Evolutionary conservation across 1,140 invertebrate species (phyloP).

Genomic region (Tetramorium alpestre): DNA sequence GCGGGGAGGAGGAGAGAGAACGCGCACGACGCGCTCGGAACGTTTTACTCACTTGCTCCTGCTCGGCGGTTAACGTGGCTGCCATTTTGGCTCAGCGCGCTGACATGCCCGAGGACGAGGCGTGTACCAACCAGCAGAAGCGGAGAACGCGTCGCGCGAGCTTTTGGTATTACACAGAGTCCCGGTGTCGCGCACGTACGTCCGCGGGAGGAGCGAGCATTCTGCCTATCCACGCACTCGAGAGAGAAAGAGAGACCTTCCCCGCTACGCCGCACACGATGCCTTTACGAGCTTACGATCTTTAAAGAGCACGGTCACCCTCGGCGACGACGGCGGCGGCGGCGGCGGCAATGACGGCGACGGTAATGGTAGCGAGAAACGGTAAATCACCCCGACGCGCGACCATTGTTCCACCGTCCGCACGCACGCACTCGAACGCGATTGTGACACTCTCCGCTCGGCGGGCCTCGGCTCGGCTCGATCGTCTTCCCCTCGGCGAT

Average conservation of each 20-base stretch:
- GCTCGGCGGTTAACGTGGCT: slow-evolving; percentile 89
- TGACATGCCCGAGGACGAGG: slow-evolving; percentile 56
- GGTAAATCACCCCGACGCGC: slow-evolving; percentile 54
- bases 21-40: not conserved
- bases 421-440: slow-evolving; percentile 43
- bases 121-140: slow-evolving; percentile 27
- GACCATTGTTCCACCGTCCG: slow-evolving; percentile 51
- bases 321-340: not conserved
- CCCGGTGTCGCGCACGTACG: slow-evolving; percentile 3
- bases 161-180: slow-evolving; percentile 15
- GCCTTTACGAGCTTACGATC: not conserved
- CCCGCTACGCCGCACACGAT: not conserved
- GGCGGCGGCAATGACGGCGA: not conserved
- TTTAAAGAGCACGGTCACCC: not conserved
- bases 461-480: slow-evolving; percentile 53
- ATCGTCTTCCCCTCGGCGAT: slow-evolving; percentile 55
- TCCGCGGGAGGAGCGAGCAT: slow-evolving; percentile 35
- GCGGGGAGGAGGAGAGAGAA: not conserved
- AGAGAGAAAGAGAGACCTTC: not conserved
- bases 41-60: slow-evolving; percentile 88
- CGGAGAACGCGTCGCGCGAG: not conserved
- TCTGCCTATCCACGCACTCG: not conserved
- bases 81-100: slow-evolving; percentile 86
- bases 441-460: slow-evolving; percentile 46
- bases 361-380: not conserved